phyloP scores from a whole-genome alignment of 2,888 invertebrate genomes.

The Sisyra terminalis region DNA sequence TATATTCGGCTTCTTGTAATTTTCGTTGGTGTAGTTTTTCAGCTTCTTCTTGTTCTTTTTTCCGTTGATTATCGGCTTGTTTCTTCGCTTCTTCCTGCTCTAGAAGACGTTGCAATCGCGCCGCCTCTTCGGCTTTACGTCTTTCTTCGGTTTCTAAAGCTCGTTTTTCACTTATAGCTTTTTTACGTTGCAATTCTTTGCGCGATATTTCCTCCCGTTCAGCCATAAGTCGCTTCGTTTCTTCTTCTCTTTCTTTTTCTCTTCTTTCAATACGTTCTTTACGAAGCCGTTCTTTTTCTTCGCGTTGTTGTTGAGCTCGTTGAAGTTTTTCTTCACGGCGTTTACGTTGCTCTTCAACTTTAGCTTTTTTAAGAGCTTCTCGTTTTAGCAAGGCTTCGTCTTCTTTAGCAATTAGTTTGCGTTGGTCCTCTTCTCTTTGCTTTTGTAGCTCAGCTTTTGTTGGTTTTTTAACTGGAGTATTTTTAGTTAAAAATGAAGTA shows the following conservation, averaged over 20 bases:
- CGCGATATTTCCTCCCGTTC: slow-evolving; percentile 1
- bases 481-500: no score
- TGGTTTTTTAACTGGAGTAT: not conserved
- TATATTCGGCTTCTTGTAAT: not conserved
- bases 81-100: slow-evolving; percentile 1
- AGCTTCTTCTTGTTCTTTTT: slow-evolving; percentile 2
- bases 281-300: slow-evolving; percentile 24
- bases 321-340: slow-evolving; percentile 24
- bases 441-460: not conserved
- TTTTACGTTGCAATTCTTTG: not conserved
- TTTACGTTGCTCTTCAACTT: slow-evolving; percentile 23
- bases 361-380: not conserved
- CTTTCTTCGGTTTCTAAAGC: slow-evolving; percentile 2
- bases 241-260: slow-evolving; percentile 24
- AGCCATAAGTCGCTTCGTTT: slow-evolving; percentile 11
- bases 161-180: not conserved
- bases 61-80: not conserved
- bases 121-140: slow-evolving; percentile 1
- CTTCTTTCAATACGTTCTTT: slow-evolving; percentile 22
- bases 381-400: not conserved
- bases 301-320: slow-evolving; percentile 22
- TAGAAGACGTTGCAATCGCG: not conserved
- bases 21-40: slow-evolving; percentile 3
- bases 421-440: not conserved
- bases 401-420: not conserved